Evolutionary conservation across 2,113 vertebrate species (phyloP).

Genomic region (Gallinago media): DNA sequence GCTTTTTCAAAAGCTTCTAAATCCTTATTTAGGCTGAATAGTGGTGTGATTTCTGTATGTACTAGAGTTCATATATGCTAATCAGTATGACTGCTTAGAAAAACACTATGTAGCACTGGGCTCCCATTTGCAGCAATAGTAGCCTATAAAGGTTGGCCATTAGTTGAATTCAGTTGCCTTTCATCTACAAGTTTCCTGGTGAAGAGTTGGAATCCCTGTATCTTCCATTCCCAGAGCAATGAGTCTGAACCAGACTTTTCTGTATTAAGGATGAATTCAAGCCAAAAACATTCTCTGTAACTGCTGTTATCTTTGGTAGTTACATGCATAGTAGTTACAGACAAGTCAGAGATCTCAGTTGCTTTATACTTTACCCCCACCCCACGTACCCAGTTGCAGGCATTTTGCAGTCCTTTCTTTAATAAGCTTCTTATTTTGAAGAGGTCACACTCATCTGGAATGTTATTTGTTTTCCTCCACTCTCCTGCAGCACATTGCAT

Average conservation of each 20-base stretch:
- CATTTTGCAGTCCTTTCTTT: neutral
- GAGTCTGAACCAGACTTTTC: neutral
- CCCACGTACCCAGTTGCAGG: neutral
- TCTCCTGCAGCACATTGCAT: neutral
- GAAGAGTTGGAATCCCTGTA: neutral
- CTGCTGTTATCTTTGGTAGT: neutral
- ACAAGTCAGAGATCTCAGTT: neutral
- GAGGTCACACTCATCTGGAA: neutral
- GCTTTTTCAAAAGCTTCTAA: neutral
- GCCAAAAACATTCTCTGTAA: neutral
- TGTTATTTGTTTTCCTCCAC: neutral
- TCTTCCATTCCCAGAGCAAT: neutral
- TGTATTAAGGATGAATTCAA: neutral
- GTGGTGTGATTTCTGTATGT: neutral
- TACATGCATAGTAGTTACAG: neutral
- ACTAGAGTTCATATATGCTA: neutral
- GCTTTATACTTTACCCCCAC: neutral
- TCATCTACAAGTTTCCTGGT: neutral
- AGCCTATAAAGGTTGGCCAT: neutral
- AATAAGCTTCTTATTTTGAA: neutral
- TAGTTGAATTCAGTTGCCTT: neutral
- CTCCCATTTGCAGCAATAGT: neutral
- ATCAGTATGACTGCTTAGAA: neutral
- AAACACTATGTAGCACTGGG: neutral
- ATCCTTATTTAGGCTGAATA: neutral